Percentiles rank a stretch among this genome's conserved stretches.
These are phyloP conservation scores for Nyctibius grandis DNA, from an alignment of 2,797 vertebrate genomes.

Conservation along the genomic window DNA sequence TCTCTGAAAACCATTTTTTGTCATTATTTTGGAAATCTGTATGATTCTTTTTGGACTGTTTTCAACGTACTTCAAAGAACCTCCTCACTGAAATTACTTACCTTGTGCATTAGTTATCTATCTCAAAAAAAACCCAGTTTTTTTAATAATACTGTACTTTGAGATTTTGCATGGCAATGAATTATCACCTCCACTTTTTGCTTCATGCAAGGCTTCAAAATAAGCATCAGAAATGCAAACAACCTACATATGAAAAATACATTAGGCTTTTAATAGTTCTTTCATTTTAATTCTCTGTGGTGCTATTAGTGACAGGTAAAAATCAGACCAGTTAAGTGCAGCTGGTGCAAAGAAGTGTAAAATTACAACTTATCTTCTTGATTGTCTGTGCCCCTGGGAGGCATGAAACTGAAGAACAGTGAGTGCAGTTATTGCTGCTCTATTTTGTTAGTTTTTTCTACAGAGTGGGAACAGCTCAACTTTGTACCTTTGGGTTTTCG, in stretches of 20 bases:
- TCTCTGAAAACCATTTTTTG: neutral
- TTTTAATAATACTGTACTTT: neutral
- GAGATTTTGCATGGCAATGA: neutral
- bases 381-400: neutral
- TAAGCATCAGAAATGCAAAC: conserved; percentile 31
- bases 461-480: neutral
- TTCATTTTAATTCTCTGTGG: conserved; percentile 5
- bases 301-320: conserved; percentile 34
- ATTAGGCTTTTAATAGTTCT: conserved; percentile 17
- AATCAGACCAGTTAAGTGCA: conserved; percentile 12
- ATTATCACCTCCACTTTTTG: neutral
- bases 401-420: neutral
- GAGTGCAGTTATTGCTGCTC: neutral
- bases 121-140: fast-evolving
- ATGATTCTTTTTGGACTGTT: neutral
- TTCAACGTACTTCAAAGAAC: neutral
- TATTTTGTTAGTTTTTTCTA: neutral
- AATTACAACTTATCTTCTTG: neutral
- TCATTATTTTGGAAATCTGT: neutral
- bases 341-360: conserved; percentile 8
- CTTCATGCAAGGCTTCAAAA: neutral
- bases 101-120: neutral
- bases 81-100: neutral
- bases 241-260: conserved; percentile 31
- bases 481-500: neutral